Percentiles rank a stretch among this genome's conserved stretches.
These are phyloP conservation scores for Papilio xuthus DNA, from an alignment of 1,140 invertebrate species.

Conservation along the genomic window DNA sequence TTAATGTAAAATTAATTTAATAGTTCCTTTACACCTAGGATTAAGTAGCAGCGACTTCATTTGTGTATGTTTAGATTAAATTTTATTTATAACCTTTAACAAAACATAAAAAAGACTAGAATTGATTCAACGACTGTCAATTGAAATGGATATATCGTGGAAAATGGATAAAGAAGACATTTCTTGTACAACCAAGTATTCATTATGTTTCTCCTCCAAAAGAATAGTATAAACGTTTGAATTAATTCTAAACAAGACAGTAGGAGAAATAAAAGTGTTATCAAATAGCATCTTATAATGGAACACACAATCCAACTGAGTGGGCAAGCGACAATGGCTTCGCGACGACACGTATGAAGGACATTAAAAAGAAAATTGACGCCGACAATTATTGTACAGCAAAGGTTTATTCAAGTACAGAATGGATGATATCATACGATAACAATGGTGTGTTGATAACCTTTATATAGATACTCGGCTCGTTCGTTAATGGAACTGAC, in stretches of 20 bases:
- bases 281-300: slow-evolving; percentile 35
- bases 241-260: neutral
- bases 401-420: slow-evolving; percentile 32
- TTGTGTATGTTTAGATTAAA: too few species aligned
- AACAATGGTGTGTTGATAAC: slow-evolving; percentile 38
- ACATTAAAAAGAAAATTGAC: slow-evolving; percentile 42
- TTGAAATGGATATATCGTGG: neutral
- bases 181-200: neutral
- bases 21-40: too few species aligned
- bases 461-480: slow-evolving; percentile 40
- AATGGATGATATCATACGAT: slow-evolving; percentile 37
- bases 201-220: neutral
- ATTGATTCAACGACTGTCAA: neutral
- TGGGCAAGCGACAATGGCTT: slow-evolving; percentile 24
- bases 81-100: too few species aligned
- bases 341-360: slow-evolving; percentile 25
- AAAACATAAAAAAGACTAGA: neutral
- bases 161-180: neutral
- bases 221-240: neutral
- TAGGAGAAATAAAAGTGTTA: slow-evolving; percentile 26
- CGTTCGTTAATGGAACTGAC: slow-evolving; percentile 9
- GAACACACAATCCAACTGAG: slow-evolving; percentile 4
- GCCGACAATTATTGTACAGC: slow-evolving; percentile 33
- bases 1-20: neutral
- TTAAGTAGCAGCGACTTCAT: too few species aligned